Percentiles rank a stretch among this genome's conserved stretches.
Conservation (phyloP, 30 jellyfish, hydroid and myxozoan genomes). For the Aurelia sp. region DNA sequence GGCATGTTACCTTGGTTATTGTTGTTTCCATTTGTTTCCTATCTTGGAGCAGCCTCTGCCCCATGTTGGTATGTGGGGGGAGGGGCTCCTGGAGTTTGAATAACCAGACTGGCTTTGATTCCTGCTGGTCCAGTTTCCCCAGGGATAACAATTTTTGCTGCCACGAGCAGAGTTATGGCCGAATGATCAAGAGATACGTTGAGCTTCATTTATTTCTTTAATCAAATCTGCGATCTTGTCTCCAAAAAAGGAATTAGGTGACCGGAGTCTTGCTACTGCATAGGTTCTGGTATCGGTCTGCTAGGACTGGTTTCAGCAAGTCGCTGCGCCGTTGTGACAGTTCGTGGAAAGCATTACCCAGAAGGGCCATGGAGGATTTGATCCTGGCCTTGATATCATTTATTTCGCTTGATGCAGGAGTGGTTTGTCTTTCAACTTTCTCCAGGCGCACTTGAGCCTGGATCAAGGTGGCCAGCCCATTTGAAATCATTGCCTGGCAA, state of each 20-base stretch:
- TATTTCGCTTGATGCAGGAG: background rate
- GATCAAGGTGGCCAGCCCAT: background rate
- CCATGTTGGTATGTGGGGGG: background rate
- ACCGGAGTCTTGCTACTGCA: background rate
- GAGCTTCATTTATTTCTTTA: background rate
- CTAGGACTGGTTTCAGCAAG: background rate
- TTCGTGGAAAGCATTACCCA: background rate
- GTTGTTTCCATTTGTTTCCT: background rate
- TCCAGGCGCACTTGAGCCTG: background rate
- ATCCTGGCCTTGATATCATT: background rate
- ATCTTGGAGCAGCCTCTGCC: background rate
- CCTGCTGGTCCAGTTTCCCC: background rate
- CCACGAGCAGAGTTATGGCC: background rate
- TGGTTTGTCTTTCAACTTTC: background rate
- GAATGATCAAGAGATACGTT: background rate
- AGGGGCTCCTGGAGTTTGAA: conserved; percentile 5
- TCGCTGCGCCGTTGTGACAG: background rate
- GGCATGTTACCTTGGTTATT: background rate
- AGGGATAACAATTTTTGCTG: background rate
- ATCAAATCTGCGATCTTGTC: background rate
- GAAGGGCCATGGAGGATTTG: background rate
- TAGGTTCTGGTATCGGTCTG: background rate
- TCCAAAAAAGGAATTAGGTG: background rate
- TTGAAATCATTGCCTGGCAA: background rate
- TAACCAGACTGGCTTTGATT: background rate